Percentiles rank a stretch among this genome's conserved stretches.
Evolutionary conservation across 1,140 invertebrate genomes (phyloP).

Genomic region (Caenorhabditis inopinata): DNA sequence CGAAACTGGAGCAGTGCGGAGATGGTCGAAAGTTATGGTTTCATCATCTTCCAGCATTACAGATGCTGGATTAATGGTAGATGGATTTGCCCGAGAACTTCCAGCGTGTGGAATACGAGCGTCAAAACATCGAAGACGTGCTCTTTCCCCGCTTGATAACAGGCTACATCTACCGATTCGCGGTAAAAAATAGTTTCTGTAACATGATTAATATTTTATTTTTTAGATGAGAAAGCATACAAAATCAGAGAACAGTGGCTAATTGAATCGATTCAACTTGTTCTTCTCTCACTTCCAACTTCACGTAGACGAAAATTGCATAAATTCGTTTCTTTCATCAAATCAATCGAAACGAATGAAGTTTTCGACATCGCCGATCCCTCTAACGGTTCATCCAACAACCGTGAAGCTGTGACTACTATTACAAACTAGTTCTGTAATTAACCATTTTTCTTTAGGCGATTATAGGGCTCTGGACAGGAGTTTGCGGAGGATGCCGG

Average conservation of each 20-base stretch:
- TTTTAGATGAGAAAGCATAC: neutral
- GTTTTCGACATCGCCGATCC: conserved; percentile 1
- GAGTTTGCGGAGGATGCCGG: neutral
- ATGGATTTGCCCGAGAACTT: neutral
- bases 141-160: neutral
- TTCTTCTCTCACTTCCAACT: neutral
- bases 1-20: neutral
- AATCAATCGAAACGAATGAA: conserved; percentile 5
- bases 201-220: too few relatives aligned
- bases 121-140: neutral
- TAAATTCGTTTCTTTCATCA: neutral
- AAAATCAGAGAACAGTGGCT: neutral
- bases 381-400: conserved; percentile 10
- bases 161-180: neutral
- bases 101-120: neutral
- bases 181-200: neutral
- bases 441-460: neutral
- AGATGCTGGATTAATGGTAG: conserved; percentile 1
- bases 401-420: neutral
- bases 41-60: neutral
- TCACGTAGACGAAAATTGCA: neutral
- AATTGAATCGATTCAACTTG: neutral
- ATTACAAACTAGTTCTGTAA: too few relatives aligned
- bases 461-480: neutral
- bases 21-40: conserved; percentile 6